Base-by-base conservation (phyloP, 2,888 invertebrate species). In the Stegana nigrithorax region DNA sequence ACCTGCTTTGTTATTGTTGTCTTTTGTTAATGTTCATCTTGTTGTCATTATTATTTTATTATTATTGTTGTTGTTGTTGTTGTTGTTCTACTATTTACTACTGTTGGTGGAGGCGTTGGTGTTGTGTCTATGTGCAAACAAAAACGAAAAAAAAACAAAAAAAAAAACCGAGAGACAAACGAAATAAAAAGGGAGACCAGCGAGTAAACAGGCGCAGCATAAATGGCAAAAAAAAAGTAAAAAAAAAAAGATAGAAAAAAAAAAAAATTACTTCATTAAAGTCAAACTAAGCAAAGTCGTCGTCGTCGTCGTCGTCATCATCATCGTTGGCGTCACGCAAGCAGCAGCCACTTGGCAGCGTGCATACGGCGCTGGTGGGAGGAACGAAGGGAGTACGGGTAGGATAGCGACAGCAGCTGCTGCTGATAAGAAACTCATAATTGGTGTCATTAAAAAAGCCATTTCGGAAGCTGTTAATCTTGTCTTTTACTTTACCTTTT, bases 401-500 rank as follows among this genome's bases (percentile, higher is more conserved):
- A 63, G 50, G 51, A 17, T 44, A 42, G 12, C 53, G 58, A 47
- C 58, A 59, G 63, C 70, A 80, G 80, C 76, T 78, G 69, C 69
- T 74, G 68, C 68, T 70, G 78, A 78, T 78, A 78, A 78, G 81
- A 78, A 81, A 78, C 79, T 81, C 80, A 81, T 78, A 78, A 78
- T 78, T 78, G 80, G 68, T 74, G 79, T 70, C 78, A 81, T 81
- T 78, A 81, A 78, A 78, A 73, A 73, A 71, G 72, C 67, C 79
- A 80, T 74, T 80, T 80, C 79, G 75, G 79, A 73, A 78, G 81
- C 81, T 81, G 77, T 79, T 80, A 76, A 78, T 80, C 81, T 75
- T 75, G 60, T 26, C 57, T 8, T 42, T 10, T 53, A 23, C 17
- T 26, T 27, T 42, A 25, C 25, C 26, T 53, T 53, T 19, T 23